Percentiles rank a stretch among this genome's conserved stretches.
These are phyloP conservation scores for Takifugu rubripes DNA, from an alignment of 2,797 vertebrate genomes.

Conservation along the genomic window DNA sequence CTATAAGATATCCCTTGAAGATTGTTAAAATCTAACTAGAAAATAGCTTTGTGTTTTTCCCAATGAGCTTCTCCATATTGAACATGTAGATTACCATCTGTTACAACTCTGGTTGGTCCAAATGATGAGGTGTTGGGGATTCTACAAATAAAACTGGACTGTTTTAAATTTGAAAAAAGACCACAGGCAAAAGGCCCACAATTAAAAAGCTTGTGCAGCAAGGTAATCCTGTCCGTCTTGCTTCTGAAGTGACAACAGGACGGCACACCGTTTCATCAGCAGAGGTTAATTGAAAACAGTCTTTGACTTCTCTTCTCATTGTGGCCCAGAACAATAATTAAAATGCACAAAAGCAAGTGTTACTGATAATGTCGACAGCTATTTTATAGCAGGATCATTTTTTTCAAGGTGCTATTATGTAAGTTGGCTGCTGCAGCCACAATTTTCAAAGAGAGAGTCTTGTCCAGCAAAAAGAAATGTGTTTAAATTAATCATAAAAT, in stretches of 20 bases:
- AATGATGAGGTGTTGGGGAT: background rate
- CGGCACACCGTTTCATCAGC: slow-evolving; percentile 71
- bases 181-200: slow-evolving; percentile 7
- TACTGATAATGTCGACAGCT: slow-evolving; percentile 48
- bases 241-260: slow-evolving; percentile 57
- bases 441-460: background rate
- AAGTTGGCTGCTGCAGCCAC: slow-evolving; percentile 5
- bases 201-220: slow-evolving; percentile 12
- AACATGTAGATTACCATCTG: slow-evolving; percentile 4
- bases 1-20: slow-evolving; percentile 3
- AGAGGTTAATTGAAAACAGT: slow-evolving; percentile 77
- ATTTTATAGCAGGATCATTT: slow-evolving; percentile 20
- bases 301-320: slow-evolving; percentile 61
- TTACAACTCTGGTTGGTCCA: background rate
- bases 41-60: background rate
- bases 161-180: slow-evolving; percentile 29
- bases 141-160: background rate
- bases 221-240: slow-evolving; percentile 48
- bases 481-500: too few relatives aligned
- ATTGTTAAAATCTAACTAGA: slow-evolving; percentile 7
- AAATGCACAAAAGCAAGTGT: slow-evolving; percentile 52
- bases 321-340: slow-evolving; percentile 72
- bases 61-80: background rate
- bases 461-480: background rate
- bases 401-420: slow-evolving; percentile 17